These are phyloP conservation scores for Pleuronectes platessa DNA, from an alignment of 2,113 vertebrate species.

Conservation along the genomic window DNA sequence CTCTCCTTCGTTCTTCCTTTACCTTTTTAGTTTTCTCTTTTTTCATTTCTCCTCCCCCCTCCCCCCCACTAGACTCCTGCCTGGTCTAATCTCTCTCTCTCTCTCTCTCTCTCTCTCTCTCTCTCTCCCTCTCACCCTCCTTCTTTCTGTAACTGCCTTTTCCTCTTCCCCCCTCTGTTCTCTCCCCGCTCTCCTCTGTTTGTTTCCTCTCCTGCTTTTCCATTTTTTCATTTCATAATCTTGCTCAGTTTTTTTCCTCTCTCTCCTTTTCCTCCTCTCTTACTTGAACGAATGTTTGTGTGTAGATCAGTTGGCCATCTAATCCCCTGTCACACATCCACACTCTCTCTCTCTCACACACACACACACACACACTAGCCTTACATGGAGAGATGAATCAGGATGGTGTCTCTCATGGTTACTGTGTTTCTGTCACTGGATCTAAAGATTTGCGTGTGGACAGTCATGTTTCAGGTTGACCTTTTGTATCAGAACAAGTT, in stretches of 20 bases:
- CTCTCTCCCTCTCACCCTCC: constrained; percentile 26
- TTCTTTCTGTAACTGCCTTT: constrained; percentile 18
- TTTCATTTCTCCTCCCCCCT: constrained; percentile 15
- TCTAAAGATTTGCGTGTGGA: constrained; percentile 31
- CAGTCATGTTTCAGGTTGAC: constrained; percentile 7
- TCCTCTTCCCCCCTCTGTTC: neutral
- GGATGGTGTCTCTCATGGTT: constrained; percentile 44
- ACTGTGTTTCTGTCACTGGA: constrained; percentile 33
- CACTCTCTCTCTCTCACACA: constrained; percentile 24
- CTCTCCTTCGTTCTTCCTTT: constrained; percentile 44
- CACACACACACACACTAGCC: constrained; percentile 35
- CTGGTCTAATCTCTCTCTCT: constrained; percentile 42
- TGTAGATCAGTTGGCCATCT: constrained; percentile 61
- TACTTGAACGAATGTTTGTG: constrained; percentile 39
- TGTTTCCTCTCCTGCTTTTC: constrained; percentile 37
- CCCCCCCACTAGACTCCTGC: constrained; percentile 43
- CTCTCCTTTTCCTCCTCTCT: constrained; percentile 6
- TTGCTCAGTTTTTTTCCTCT: constrained; percentile 42
- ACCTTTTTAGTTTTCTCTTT: constrained; percentile 52
- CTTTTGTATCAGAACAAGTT: constrained; percentile 15
- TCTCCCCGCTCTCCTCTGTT: constrained; percentile 31
- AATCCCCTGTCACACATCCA: constrained; percentile 46
- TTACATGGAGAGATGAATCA: constrained; percentile 53
- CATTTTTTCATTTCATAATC: constrained; percentile 48
- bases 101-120: neutral